Percentiles rank a stretch among this genome's conserved stretches.
Evolutionary conservation across 2,888 invertebrate species (phyloP).

Genomic region (Diloba caeruleocephala): DNA sequence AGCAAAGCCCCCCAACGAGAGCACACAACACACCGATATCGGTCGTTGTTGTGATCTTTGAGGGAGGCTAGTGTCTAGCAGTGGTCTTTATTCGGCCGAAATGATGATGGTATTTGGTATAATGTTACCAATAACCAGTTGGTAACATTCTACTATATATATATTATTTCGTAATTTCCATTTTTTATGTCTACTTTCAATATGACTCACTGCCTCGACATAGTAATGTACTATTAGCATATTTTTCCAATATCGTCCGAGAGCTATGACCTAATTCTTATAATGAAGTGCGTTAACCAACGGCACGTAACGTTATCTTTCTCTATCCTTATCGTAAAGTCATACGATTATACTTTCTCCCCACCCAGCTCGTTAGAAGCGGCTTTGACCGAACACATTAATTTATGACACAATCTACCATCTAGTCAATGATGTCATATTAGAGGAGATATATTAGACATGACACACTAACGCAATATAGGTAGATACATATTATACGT

Average conservation of each 20-base stretch:
- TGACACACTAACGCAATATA: conserved; percentile 28
- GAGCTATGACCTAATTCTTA: conserved; percentile 28
- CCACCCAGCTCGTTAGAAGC: conserved; percentile 7
- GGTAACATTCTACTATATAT: too few species aligned
- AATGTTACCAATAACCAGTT: too few species aligned
- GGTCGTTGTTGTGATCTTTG: too few species aligned
- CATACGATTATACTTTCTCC: conserved; percentile 29
- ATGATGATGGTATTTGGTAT: too few species aligned
- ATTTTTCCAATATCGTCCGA: neutral
- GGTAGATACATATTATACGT: neutral
- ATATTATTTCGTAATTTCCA: too few species aligned
- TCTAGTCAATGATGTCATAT: conserved; percentile 63
- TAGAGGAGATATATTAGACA: conserved; percentile 39
- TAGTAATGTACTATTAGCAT: too few species aligned
- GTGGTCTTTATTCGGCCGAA: too few species aligned
- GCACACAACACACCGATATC: too few species aligned
- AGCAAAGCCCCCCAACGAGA: too few species aligned
- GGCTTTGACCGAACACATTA: conserved; percentile 38
- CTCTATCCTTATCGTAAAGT: conserved; percentile 25
- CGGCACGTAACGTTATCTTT: conserved; percentile 38
- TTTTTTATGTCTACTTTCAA: too few species aligned
- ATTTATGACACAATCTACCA: conserved; percentile 64
- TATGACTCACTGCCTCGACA: too few species aligned
- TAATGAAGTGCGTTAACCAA: conserved; percentile 15
- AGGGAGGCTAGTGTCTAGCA: too few species aligned